phyloP scores from a whole-genome alignment of 2,888 invertebrate species.

The Archips xylosteana region DNA sequence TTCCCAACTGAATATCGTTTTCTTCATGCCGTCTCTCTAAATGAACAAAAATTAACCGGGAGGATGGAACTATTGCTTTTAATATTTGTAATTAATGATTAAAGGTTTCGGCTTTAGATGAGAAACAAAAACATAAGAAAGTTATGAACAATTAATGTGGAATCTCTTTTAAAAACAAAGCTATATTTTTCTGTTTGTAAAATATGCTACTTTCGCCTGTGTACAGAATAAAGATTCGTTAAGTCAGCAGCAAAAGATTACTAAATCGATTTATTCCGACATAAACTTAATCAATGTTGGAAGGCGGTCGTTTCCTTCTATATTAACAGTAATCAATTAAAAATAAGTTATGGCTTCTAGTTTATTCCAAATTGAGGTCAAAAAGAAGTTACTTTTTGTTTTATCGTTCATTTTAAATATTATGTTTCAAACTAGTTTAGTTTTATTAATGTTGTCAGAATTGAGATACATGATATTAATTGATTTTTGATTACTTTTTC shows the following conservation, averaged over 20 bases:
- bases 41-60: constrained; percentile 37
- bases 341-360: constrained; percentile 70
- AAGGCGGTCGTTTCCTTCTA: constrained; percentile 71
- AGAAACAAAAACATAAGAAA: background rate
- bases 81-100: constrained; percentile 24
- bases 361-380: constrained; percentile 60
- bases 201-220: background rate
- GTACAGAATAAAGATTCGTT: constrained; percentile 16
- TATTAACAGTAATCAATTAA: constrained; percentile 78
- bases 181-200: background rate
- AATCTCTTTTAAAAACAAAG: background rate
- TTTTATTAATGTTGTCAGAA: constrained; percentile 31
- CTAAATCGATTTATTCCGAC: constrained; percentile 64
- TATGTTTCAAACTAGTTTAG: constrained; percentile 62
- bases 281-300: constrained; percentile 74
- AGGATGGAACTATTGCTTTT: constrained; percentile 26
- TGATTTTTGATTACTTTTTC: constrained; percentile 4
- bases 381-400: constrained; percentile 67
- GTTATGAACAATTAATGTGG: background rate
- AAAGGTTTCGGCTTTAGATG: background rate
- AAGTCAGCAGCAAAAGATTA: constrained; percentile 53
- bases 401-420: constrained; percentile 71
- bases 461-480: constrained; percentile 13
- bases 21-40: constrained; percentile 42
- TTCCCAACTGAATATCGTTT: constrained; percentile 44